Evolutionary conservation across 2,888 invertebrate genomes (phyloP).

Genomic region (Heliothis peltigera): DNA sequence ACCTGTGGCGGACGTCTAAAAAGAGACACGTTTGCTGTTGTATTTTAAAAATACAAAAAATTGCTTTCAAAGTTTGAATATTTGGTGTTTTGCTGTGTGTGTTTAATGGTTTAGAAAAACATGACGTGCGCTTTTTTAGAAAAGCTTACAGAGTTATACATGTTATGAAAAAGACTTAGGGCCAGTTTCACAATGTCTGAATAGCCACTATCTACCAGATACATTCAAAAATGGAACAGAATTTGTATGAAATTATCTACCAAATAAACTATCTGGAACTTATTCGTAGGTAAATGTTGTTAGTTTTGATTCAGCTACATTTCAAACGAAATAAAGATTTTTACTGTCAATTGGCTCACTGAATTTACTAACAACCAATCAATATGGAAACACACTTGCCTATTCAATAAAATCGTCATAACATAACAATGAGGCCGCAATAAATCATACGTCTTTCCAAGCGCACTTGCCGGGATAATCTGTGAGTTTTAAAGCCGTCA

Average conservation of each 20-base stretch:
- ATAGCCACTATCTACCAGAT: too few relatives aligned
- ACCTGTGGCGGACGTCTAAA: conserved; percentile 4
- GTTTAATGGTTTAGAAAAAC: neutral
- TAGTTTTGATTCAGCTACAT: too few relatives aligned
- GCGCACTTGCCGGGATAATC: conserved; percentile 86
- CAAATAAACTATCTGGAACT: too few relatives aligned
- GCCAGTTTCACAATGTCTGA: too few relatives aligned
- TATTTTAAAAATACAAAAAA: conserved; percentile 8
- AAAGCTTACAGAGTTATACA: neutral
- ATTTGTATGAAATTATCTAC: too few relatives aligned
- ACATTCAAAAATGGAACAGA: too few relatives aligned
- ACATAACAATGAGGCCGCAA: conserved; percentile 70
- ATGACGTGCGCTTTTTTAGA: neutral
- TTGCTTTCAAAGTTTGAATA: conserved; percentile 11
- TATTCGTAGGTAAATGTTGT: too few relatives aligned
- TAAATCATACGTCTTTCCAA: conserved; percentile 81
- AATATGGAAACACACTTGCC: conserved; percentile 22
- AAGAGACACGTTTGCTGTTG: neutral
- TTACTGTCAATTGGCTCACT: neutral
- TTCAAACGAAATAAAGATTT: too few relatives aligned
- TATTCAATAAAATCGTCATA: conserved; percentile 39
- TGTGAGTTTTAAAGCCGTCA: conserved; percentile 87
- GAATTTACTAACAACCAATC: conserved; percentile 10
- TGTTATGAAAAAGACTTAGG: too few relatives aligned
- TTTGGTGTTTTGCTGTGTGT: neutral